Base-by-base conservation (phyloP, 2,888 invertebrate species). In the Cantharis rustica region DNA sequence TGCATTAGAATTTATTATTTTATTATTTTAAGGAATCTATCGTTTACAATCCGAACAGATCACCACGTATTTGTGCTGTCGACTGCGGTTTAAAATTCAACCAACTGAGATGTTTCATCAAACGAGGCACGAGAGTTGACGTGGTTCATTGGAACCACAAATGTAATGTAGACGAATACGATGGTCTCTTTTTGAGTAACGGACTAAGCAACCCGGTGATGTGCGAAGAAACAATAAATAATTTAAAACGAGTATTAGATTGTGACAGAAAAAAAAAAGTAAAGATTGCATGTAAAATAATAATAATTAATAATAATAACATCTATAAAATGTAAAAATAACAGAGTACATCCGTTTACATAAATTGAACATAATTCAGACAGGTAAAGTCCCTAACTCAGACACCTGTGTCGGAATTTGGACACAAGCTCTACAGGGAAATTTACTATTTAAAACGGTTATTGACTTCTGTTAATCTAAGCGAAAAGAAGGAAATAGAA, bases 31-130 rank as follows among this genome's bases (percentile, higher is more conserved):
- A 93, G 94, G 89, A 90, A 84, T 87, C 91, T 1, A 90, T 90
- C 82, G 91, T 91, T 0, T 97, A 92, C 86, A 97, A 97, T 87
- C 89, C 91, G 4, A 87, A 88, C 0, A 97, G 97, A 0, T 89
- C 90, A 70, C 92, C 96, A 0, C 93, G 93, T 79, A 95, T 99
- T 82, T 93, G 96, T 85, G 95, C 95, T 0, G 91, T 99, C 0
- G 98, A 99, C 87, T 99, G 98, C 88, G 99, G 99, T 2, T 89
- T 99, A 79, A 99, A 99, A 88, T 93, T 95, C 88, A 99, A 99
- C 88, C 99, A 99, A 89, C 91, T 99, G 73, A 91, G 98, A 79
- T 98, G 98, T 86, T 90, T 99, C 73, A 88, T 97, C 16, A 91
- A 92, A 75, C 92, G 98, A 77, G 96, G 96, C 11, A 98, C 95